Evolutionary conservation across 2,888 invertebrate genomes (phyloP), one percentile per base, ranked within the genome.

Genomic region (Drosophila anomalata): DNA sequence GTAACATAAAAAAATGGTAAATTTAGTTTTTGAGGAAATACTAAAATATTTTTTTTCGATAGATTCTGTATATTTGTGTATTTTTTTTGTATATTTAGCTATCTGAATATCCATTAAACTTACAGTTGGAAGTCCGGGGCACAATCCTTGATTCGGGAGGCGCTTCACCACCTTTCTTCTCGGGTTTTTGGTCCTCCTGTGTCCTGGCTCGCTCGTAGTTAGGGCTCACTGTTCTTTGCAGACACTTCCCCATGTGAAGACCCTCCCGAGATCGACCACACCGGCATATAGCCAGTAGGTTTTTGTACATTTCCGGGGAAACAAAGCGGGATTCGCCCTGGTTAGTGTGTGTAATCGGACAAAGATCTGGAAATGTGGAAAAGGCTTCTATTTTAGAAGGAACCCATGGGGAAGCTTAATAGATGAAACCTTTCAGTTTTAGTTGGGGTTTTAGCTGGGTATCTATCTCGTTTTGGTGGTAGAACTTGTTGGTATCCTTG

Each of bases 111-210:
- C 29, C 9, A 9, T 29, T 9, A 2, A 29, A 29, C 79, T 79
- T 78, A 90, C 91, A 89, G 69, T 76, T 90, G 4, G 90, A 87
- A n/a, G 91, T 91, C 57, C 73, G 62, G n/a, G 91, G 91, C 54
- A 90, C 65, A 50, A 6, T 57, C 22, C 14, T 8, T 26, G 17
- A 31, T 0, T n/a, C 14, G 4, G 48, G 44, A 14, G 17, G 6
- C 5, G 3, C 26, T 8, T 60, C 9, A 8, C 7, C 7, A 3
- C 0, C 17, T 14, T 14, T 14, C 0, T 14, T 8, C 4, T 11
- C 17, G 8, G 2, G 33, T 0, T 33, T 29, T 17, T 3, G n/a
- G 0, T 8, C 20, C 14, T 57, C 44, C 0, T 31, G 0, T 9
- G 33, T 29, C n/a, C 14, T 26, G 0, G 67, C 1, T 17, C 46